These are phyloP conservation scores for Lanistes nyassanus DNA, from an alignment of 1,140 invertebrate genomes.

Conservation along the genomic window DNA sequence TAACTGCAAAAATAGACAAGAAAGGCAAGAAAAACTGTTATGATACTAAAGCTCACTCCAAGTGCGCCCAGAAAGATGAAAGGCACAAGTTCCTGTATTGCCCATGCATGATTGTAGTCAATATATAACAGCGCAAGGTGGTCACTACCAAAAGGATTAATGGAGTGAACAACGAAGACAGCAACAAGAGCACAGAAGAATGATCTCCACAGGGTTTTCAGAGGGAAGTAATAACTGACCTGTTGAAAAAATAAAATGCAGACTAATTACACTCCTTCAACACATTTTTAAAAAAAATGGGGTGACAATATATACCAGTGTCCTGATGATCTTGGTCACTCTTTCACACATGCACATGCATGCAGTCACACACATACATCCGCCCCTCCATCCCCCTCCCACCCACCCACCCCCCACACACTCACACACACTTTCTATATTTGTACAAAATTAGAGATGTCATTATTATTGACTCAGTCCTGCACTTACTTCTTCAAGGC, in stretches of 20 bases:
- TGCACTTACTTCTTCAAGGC: constrained; percentile 92
- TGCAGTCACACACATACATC: too few relatives aligned
- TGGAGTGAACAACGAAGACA: constrained; percentile 94
- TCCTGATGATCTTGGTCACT: too few relatives aligned
- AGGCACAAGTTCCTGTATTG: constrained; percentile 96
- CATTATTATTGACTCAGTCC: not conserved
- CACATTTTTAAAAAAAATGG: too few relatives aligned
- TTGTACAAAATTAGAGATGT: too few relatives aligned
- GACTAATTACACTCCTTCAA: too few relatives aligned
- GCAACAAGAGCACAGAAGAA: constrained; percentile 99
- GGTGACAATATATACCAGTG: too few relatives aligned
- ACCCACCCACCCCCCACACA: too few relatives aligned
- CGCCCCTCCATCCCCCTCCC: too few relatives aligned
- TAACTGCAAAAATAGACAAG: too few relatives aligned
- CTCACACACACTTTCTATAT: not conserved
- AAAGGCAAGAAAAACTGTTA: too few relatives aligned
- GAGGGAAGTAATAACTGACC: constrained; percentile 98
- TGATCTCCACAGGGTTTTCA: constrained; percentile 98
- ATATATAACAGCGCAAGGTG: constrained; percentile 98
- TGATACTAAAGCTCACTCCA: constrained; percentile 78
- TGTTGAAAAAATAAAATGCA: constrained; percentile 64
- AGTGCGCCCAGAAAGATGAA: constrained; percentile 96
- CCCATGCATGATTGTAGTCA: constrained; percentile 98
- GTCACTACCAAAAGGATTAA: constrained; percentile 99
- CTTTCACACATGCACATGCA: too few relatives aligned